Base-by-base conservation (phyloP, 2,113 vertebrate genomes). In the Aythya baeri region DNA sequence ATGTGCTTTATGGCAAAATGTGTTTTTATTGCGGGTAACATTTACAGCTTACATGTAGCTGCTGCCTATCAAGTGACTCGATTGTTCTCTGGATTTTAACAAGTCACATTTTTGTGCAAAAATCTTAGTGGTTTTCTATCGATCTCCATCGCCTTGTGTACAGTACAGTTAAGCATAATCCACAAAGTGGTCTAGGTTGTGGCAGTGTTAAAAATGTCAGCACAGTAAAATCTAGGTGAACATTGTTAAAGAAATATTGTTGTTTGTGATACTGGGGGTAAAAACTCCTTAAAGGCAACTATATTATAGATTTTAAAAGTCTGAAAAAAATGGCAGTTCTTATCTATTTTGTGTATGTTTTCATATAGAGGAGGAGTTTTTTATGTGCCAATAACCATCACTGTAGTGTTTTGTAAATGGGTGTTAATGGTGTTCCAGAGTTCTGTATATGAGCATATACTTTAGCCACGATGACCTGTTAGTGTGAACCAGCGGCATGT, bases 61-160 rank as follows among this genome's bases (percentile, higher is more conserved):
- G 96, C 96, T 97, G 96, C 95, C 91, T 96, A 91, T 95, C 85
- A 94, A 97, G 95, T 93, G 88, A 95, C 91, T 96, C 75, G 96
- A 5, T 92, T 59, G 62, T 97, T 96, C 90, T 97, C 96, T 95
- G 87, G 82, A 93, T 97, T 94, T 94, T 91, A 94, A 93, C n/a
- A 86, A 93, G 58, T 96, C 90, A 95, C 93, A 71, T 86, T 91
- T 96, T 89, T 93, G 93, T 96, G 96, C 88, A 91, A 49, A 89
- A 67, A 70, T 96, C 96, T 96, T 97, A 97, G 94, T 95, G 91
- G 97, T 98, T 98, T 99, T 95, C 95, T 97, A 89, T 96, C n/a
- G 36, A 36, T 98, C 97, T 98, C 96, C 97, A 94, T 97, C 98
- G 98, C 98, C 97, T 98, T 97, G 94, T 98, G 98, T 98, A 98